Base-by-base conservation (phyloP, 2,888 invertebrate genomes). In the Caenorhabditis sp. region DNA sequence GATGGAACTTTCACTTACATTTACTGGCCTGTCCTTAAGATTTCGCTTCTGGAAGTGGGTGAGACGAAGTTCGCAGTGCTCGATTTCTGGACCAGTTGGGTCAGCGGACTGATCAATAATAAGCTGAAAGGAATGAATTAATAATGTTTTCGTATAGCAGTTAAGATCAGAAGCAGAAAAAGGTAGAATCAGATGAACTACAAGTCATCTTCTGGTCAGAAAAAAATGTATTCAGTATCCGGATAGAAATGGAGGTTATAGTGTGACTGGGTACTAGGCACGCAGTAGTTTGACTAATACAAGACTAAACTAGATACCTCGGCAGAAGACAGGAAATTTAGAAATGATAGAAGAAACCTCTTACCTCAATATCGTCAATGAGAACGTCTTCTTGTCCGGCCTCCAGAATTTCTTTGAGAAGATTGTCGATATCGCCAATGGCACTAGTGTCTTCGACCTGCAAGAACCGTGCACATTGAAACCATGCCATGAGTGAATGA, bases 341-440 rank as follows among this genome's bases (percentile, higher is more conserved):
- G 6, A 37, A 32, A n/a, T n/a, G n/a, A n/a, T n/a, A n/a, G n/a
- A n/a, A n/a, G n/a, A n/a, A n/a, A n/a, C n/a, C n/a, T n/a, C 56
- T 47, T 32, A 80, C 80, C 69, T 80, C 76, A 15, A 68, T 74
- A 50, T 81, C 68, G 60, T 77, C 76, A 24, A 71, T 64, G 4
- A 81, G 70, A 20, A 81, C 81, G 58, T 62, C 67, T 44, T 76
- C 65, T 18, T 81, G 76, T 35, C 76, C 70, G 44, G 64, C 70
- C 37, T 81, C 76, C 64, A 79, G 60, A 55, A 82, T 79, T 53
- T 82, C 78, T 32, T 60, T 51, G n/a, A 82, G 78, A 62, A 82
- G 50, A 15, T 79, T 69, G 56, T 82, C 76, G 61, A 78, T 77
- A 50, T 82, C 82, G 53, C 22, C 37, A n/a, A 82, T 55, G 22